Evolutionary conservation across 2,888 invertebrate species (phyloP), one percentile per base, ranked within the genome.

Genomic region (Chrysolina oricalcia): DNA sequence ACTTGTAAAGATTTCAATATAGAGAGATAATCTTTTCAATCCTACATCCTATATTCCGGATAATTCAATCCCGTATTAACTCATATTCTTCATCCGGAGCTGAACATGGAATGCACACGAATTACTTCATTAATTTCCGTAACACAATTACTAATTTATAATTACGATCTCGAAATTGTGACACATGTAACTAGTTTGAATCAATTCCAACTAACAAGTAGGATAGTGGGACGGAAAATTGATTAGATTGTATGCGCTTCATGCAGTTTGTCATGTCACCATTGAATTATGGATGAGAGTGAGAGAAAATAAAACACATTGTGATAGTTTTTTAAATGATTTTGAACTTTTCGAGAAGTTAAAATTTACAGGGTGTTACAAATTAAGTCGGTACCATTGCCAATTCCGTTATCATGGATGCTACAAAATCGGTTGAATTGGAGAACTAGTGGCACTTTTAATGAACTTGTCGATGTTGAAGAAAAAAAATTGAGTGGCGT

Each of bases 131-230:
- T 74, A 74, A 65, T 74, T 70, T 56, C 50, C 19, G 50, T 62
- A 27, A 59, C 70, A 70, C 67, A 74, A 67, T 70, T 67, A 71
- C 74, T 74, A 74, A 74, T 74, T 67, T 67, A 63, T 59, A 74
- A 62, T 67, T 67, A 66, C 62, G 40, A 68, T 68, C 63, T 46
- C 19, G 27, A 68, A 73, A 63, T 73, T 73, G 68, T 68, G 62
- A 73, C 73, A 72, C 66, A 43, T 56, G 73, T 73, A 73, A 68
- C 68, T 73, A 68, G 68, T 67, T 68, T 59, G 21, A 72, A 66
- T 66, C 59, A 43, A 43, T 59, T 70, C 43, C 40, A 59, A 15
- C 46, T 46, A 46, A 46, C 46, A 46, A 15, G 46, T 15, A 46
- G 35, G 35, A 35, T 35, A 35, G 35, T 35, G 6, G 35, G 35